phyloP scores from a whole-genome alignment of 2,888 invertebrate genomes.

The Caenorhabditis wallacei region DNA sequence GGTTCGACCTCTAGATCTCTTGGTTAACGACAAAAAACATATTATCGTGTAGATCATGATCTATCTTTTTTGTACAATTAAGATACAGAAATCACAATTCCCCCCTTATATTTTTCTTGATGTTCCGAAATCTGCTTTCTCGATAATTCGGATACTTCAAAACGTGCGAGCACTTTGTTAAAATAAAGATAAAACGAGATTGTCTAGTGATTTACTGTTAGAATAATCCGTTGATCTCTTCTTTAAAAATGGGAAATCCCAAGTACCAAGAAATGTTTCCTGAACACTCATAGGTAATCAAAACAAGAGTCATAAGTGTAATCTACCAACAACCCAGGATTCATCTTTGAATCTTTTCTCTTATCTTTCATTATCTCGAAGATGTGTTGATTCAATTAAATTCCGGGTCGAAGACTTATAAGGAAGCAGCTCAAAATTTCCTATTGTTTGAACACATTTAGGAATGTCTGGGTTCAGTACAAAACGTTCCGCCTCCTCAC shows the following conservation, averaged over 20 bases:
- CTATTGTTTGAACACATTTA: too few species aligned
- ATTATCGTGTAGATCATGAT: constrained; percentile 19
- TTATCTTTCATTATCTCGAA: not conserved
- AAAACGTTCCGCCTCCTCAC: constrained; percentile 26
- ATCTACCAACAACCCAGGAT: constrained; percentile 21
- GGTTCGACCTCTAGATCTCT: constrained; percentile 37
- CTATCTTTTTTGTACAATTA: not conserved
- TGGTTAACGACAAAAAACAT: constrained; percentile 7
- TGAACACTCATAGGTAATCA: not conserved
- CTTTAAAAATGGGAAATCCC: constrained; percentile 25
- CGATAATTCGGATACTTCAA: not conserved
- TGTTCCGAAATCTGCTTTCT: not conserved
- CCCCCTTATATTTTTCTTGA: not conserved
- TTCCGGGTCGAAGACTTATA: constrained; percentile 4
- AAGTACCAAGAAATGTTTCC: constrained; percentile 9
- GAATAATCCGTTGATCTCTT: not conserved
- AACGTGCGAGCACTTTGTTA: not conserved
- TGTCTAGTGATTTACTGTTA: constrained; percentile 17
- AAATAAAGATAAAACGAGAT: constrained; percentile 10
- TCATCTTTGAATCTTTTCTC: constrained; percentile 29
- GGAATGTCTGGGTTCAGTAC: not conserved
- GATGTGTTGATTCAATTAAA: constrained; percentile 21
- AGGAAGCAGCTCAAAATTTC: constrained; percentile 21
- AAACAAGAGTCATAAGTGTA: not conserved
- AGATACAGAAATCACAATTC: not conserved